Evolutionary conservation across 2,113 vertebrate species (phyloP).

Genomic region (Cyprinodon brontotheroides): DNA sequence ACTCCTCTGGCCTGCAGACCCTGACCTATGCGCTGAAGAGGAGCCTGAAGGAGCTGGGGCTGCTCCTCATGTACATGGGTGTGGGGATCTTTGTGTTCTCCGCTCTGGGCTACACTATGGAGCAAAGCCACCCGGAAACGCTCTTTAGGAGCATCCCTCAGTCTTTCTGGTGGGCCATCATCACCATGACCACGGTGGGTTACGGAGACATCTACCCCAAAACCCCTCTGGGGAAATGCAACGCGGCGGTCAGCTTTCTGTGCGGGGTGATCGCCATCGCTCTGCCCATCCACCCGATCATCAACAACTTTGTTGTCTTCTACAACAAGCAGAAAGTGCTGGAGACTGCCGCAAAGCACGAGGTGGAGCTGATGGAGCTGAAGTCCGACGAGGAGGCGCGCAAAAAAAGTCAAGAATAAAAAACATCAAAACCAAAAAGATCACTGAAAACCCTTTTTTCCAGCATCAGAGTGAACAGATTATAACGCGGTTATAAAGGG

Average conservation of each 20-base stretch:
- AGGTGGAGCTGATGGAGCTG: constrained; percentile 94
- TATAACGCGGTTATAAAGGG: too few species aligned
- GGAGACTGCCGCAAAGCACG: constrained; percentile 94
- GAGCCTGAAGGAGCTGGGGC: constrained; percentile 94
- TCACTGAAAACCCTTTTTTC: neutral
- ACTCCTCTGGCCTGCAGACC: constrained; percentile 94
- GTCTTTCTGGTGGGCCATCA: constrained; percentile 99
- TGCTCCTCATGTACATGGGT: constrained; percentile 96
- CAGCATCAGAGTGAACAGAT: neutral
- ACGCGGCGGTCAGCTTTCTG: constrained; percentile 95
- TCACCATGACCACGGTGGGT: constrained; percentile 98
- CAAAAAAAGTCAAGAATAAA: constrained; percentile 35
- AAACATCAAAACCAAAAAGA: constrained; percentile 1
- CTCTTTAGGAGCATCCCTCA: constrained; percentile 98
- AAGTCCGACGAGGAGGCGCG: constrained; percentile 78
- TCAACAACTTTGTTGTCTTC: constrained; percentile 96
- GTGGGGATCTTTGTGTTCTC: constrained; percentile 98
- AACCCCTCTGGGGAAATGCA: constrained; percentile 94
- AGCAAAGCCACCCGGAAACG: constrained; percentile 95
- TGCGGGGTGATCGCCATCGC: constrained; percentile 97
- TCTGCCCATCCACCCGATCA: constrained; percentile 96
- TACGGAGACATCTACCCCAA: constrained; percentile 98
- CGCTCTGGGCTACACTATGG: constrained; percentile 94
- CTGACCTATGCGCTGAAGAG: constrained; percentile 93
- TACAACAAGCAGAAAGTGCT: constrained; percentile 96